These are phyloP conservation scores for Pantala flavescens DNA, from an alignment of 1,140 invertebrate genomes.

Conservation along the genomic window DNA sequence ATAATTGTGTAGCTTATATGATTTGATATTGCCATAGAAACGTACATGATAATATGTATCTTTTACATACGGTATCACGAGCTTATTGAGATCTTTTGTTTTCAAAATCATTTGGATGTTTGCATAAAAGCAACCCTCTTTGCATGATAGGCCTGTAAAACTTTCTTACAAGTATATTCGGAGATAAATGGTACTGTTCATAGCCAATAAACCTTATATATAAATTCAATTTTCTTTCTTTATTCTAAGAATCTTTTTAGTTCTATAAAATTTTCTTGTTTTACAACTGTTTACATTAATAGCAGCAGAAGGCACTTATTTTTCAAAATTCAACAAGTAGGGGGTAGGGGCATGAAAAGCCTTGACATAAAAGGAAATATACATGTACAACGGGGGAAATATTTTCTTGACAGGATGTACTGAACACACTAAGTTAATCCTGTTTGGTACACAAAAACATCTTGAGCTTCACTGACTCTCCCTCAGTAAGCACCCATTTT, in stretches of 20 bases:
- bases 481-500: neutral
- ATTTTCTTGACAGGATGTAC: neutral
- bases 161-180: no score
- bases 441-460: conserved; percentile 3
- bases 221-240: neutral
- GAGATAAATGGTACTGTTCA: neutral
- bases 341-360: neutral
- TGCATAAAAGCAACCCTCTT: no score
- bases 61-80: no score
- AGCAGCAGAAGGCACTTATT: conserved; percentile 8
- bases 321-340: neutral
- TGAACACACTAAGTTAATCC: neutral
- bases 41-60: no score
- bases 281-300: conserved; percentile 10
- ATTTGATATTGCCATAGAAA: no score
- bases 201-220: neutral
- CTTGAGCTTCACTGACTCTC: neutral
- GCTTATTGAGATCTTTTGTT: no score
- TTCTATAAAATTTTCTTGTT: conserved; percentile 2
- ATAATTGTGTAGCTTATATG: no score
- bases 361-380: neutral
- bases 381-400: neutral
- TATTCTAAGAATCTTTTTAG: conserved; percentile 6
- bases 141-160: no score
- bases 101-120: no score